phyloP scores from a whole-genome alignment of 1,140 invertebrate genomes.

The Eubasilissa regina region DNA sequence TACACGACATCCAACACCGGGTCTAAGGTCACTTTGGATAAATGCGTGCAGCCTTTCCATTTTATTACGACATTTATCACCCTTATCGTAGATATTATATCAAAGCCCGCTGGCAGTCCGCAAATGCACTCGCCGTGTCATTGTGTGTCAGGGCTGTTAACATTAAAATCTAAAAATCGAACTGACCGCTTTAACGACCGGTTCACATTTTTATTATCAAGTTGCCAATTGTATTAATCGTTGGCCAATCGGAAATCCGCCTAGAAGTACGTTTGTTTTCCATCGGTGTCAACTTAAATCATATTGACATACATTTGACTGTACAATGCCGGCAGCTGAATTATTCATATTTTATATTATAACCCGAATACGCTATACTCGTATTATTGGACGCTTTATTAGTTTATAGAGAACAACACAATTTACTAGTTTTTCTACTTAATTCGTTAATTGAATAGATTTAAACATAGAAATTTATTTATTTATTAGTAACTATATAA shows the following conservation, averaged over 20 bases:
- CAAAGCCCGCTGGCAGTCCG: not conserved
- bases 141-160: conserved; percentile 22
- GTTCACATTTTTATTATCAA: not conserved
- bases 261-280: not conserved
- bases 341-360: not conserved
- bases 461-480: too few species aligned
- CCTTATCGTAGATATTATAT: not conserved
- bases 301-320: not conserved
- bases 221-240: not conserved
- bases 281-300: conserved; percentile 23
- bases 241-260: conserved; percentile 31
- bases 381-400: too few species aligned
- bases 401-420: too few species aligned
- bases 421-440: too few species aligned
- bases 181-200: not conserved
- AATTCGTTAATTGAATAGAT: too few species aligned
- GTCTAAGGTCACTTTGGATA: too few species aligned
- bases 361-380: too few species aligned
- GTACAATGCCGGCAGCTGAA: not conserved
- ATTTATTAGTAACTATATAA: too few species aligned
- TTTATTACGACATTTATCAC: conserved; percentile 13
- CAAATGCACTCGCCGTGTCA: not conserved
- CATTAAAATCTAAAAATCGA: conserved; percentile 10
- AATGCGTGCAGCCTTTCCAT: not conserved
- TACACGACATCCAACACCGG: too few species aligned